These are phyloP conservation scores for Heliothis subflexa DNA, from an alignment of 1,140 invertebrate species.

Conservation along the genomic window DNA sequence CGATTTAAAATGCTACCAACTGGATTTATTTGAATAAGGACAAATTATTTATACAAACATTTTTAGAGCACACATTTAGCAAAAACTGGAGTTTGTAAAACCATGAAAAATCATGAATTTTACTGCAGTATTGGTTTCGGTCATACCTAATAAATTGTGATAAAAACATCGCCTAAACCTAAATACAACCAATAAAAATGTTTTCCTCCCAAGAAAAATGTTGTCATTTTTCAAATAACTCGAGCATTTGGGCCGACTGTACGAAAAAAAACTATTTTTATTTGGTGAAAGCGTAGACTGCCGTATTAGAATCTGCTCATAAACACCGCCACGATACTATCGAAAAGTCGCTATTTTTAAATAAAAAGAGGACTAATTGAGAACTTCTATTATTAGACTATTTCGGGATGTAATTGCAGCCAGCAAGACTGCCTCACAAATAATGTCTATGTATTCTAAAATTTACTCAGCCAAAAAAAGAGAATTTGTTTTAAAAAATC, in stretches of 20 bases:
- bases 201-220: not conserved
- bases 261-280: slow-evolving; percentile 67
- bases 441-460: no score
- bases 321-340: slow-evolving; percentile 49
- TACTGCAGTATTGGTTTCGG: no score
- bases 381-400: not conserved
- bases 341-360: not conserved
- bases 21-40: not conserved
- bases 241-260: not conserved
- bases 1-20: slow-evolving; percentile 3
- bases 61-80: not conserved
- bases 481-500: not conserved
- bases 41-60: slow-evolving; percentile 20
- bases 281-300: slow-evolving; percentile 70
- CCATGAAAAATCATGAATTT: no score
- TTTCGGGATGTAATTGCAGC: no score
- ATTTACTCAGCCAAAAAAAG: no score
- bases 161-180: no score
- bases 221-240: slow-evolving; percentile 34
- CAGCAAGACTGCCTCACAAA: no score
- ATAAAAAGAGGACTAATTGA: not conserved
- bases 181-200: no score
- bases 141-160: no score
- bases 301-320: slow-evolving; percentile 42
- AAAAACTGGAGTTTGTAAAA: no score